phyloP scores from a whole-genome alignment of 2,888 invertebrate genomes.

The Allolobophora icterica region DNA sequence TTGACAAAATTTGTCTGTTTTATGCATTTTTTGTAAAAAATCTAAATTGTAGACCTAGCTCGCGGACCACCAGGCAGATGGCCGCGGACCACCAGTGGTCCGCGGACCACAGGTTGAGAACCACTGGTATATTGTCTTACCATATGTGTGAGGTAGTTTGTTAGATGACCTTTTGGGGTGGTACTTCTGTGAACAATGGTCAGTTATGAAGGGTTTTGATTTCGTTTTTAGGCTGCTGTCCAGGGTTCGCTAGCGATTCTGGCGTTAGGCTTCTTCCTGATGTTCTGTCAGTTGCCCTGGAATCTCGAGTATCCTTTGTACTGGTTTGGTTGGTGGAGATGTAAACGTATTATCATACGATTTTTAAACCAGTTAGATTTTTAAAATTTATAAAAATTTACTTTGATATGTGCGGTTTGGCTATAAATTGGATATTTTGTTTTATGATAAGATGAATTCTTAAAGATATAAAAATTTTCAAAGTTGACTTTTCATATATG shows the following conservation, averaged over 20 bases:
- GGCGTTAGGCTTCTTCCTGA: background rate
- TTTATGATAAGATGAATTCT: background rate
- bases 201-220: background rate
- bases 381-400: too few relatives aligned
- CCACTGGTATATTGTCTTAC: background rate
- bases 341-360: background rate
- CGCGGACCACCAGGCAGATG: too few relatives aligned
- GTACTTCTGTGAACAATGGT: background rate
- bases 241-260: background rate
- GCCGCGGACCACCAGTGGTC: too few relatives aligned
- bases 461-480: background rate
- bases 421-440: too few relatives aligned
- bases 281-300: slow-evolving; percentile 26
- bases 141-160: background rate
- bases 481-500: background rate
- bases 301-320: slow-evolving; percentile 22
- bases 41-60: too few relatives aligned
- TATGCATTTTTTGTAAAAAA: too few relatives aligned
- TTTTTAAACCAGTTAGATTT: too few relatives aligned
- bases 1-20: too few relatives aligned
- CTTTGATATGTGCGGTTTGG: too few relatives aligned
- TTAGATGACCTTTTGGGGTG: background rate
- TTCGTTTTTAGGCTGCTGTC: slow-evolving; percentile 14
- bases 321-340: background rate
- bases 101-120: too few relatives aligned